Percentiles rank a stretch among this genome's conserved stretches.
These are phyloP conservation scores for Propithecus deckenii DNA, from an alignment of 2,797 vertebrate genomes.

Conservation along the genomic window DNA sequence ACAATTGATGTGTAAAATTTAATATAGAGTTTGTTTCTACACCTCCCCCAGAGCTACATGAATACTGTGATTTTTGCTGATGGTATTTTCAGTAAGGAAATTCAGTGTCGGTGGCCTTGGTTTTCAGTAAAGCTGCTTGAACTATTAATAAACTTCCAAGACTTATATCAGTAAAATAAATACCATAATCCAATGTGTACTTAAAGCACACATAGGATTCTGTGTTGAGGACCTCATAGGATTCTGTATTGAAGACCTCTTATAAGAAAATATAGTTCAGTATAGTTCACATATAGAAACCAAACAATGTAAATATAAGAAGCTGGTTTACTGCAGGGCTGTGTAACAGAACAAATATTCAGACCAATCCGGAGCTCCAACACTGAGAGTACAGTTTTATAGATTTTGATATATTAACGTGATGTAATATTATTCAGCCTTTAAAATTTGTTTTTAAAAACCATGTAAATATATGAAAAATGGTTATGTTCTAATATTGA, in stretches of 20 bases:
- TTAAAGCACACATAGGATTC: not conserved
- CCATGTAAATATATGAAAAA: not conserved
- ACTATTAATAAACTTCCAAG: not conserved
- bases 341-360: not conserved
- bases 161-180: not conserved
- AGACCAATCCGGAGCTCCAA: not conserved
- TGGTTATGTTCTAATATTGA: not conserved
- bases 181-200: not conserved
- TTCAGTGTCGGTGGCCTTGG: not conserved
- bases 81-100: not conserved
- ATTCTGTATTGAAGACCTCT: not conserved
- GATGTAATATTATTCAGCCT: not conserved
- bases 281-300: not conserved
- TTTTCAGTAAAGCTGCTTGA: not conserved
- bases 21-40: not conserved
- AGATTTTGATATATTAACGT: not conserved
- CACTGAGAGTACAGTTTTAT: not conserved
- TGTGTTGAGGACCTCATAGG: not conserved
- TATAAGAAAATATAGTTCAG: not conserved
- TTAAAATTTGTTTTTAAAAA: conserved; percentile 8
- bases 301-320: not conserved
- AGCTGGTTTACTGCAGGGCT: not conserved
- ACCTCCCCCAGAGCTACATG: not conserved
- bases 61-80: not conserved
- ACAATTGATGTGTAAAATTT: not conserved